These are phyloP conservation scores for Salarias fasciatus DNA, from an alignment of 2,797 vertebrate genomes.

Conservation along the genomic window DNA sequence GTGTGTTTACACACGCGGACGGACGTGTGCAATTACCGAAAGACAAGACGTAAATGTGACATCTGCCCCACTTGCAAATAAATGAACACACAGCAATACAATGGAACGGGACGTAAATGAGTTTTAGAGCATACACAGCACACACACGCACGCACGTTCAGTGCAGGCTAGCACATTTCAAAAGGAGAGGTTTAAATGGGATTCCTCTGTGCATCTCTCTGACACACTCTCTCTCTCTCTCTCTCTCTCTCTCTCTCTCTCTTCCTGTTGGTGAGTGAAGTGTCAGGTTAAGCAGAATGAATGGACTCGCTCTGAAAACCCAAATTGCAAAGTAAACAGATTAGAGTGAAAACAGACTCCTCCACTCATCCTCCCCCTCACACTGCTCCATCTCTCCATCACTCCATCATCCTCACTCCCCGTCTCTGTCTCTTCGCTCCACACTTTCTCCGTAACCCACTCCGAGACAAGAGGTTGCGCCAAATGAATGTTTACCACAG, in stretches of 20 bases:
- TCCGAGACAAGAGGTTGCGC: no score
- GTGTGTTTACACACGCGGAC: background rate
- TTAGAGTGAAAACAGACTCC: slow-evolving; percentile 83
- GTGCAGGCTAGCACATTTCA: slow-evolving; percentile 52
- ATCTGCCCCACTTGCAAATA: slow-evolving; percentile 21
- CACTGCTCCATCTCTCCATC: slow-evolving; percentile 49
- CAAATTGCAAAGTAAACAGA: slow-evolving; percentile 89
- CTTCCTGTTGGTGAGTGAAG: slow-evolving; percentile 74
- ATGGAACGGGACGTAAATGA: slow-evolving; percentile 45
- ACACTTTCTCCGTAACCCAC: no score
- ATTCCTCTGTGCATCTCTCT: slow-evolving; percentile 41
- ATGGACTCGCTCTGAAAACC: slow-evolving; percentile 84
- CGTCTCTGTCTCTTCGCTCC: background rate
- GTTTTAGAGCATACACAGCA: slow-evolving; percentile 13
- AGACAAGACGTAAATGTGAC: slow-evolving; percentile 40
- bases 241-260: background rate
- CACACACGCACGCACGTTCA: slow-evolving; percentile 11
- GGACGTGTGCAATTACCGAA: slow-evolving; percentile 40
- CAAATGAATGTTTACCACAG: no score
- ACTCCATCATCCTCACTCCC: slow-evolving; percentile 56
- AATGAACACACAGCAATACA: slow-evolving; percentile 39
- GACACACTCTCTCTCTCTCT: background rate
- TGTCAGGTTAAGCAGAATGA: slow-evolving; percentile 87
- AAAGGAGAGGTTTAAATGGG: slow-evolving; percentile 64
- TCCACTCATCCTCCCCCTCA: slow-evolving; percentile 63